Conservation (phyloP, 1,140 invertebrate species). For the Dufourea novaeangliae region DNA sequence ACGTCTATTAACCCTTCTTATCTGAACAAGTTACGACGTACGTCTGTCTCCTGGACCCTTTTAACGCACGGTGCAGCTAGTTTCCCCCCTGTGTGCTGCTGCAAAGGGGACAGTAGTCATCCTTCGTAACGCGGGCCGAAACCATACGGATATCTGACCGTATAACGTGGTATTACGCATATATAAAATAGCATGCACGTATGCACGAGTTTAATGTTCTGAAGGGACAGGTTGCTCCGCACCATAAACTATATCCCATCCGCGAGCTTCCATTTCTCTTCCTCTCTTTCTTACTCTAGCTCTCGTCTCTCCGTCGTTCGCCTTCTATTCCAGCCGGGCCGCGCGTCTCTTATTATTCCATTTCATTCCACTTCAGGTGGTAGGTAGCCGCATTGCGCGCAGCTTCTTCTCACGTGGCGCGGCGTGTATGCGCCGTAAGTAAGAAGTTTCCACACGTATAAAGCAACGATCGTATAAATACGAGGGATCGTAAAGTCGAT, state of each 20-base stretch:
- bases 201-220: conserved; percentile 32
- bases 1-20: conserved; percentile 26
- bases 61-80: background rate
- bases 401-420: conserved; percentile 36
- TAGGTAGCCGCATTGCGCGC: conserved; percentile 25
- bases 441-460: conserved; percentile 60
- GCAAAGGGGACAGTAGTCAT: background rate
- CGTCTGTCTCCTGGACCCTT: background rate
- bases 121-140: background rate
- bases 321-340: background rate
- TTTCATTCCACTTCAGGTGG: conserved; percentile 50
- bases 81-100: too few relatives aligned
- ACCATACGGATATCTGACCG: background rate
- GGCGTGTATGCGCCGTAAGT: conserved; percentile 26
- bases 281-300: too few relatives aligned
- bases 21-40: conserved; percentile 1
- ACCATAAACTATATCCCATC: conserved; percentile 28
- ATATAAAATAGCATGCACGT: background rate
- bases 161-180: background rate
- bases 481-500: conserved; percentile 58
- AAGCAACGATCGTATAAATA: conserved; percentile 63
- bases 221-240: conserved; percentile 31
- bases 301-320: conserved; percentile 2
- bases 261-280: background rate
- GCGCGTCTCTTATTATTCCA: conserved; percentile 53